Evolutionary conservation across 1,140 invertebrate species (phyloP), one percentile per base, ranked within the genome.

Genomic region (Choristoneura fumiferana): DNA sequence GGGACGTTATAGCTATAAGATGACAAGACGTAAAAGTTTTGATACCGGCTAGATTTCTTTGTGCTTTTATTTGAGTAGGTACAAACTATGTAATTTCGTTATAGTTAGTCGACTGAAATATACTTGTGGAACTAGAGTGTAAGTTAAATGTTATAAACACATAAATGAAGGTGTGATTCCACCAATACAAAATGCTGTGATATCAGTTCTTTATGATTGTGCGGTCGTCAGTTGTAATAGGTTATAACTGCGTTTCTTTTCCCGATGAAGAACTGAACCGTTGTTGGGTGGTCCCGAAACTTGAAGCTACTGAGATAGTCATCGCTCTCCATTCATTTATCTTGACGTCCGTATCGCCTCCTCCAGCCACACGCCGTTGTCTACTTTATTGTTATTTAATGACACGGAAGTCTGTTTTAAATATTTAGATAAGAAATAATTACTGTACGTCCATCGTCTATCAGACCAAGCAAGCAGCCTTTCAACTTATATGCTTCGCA

Each of bases 161-260:
- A 58, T 69, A 68, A 63, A 68, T 63, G 62, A 74, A 58, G 72
- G 70, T 73, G 67, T 67, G 69, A 69, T 68, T 65, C 59, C 76
- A 77, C 66, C 69, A 73, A 84, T 79, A 79, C 69, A 78, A 84
- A 84, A 83, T 84, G 81, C 85, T 88, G 85, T 88, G 85, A 88
- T 88, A 88, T 84, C 81, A 85, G 81, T 85, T 86, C 76, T 78
- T 69, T 71, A 76, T 84, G 73, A 67, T 62, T 60, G 63, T 63
- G 56, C 58, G 58, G n/a, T 39, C n/a, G n/a, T n/a, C 35, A 49
- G 22, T 14, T 29, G 18, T 10, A 49, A 49, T 8, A 22, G 18
- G 22, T 49, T n/a, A n/a, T 49, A 49, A 49, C 10, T 29, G 29
- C 43, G 18, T 49, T 13, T 49, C 1, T 18, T 17, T 49, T 14